Evolutionary conservation across 2,797 vertebrate species (phyloP).

Genomic region (Acropternis orthonyx): DNA sequence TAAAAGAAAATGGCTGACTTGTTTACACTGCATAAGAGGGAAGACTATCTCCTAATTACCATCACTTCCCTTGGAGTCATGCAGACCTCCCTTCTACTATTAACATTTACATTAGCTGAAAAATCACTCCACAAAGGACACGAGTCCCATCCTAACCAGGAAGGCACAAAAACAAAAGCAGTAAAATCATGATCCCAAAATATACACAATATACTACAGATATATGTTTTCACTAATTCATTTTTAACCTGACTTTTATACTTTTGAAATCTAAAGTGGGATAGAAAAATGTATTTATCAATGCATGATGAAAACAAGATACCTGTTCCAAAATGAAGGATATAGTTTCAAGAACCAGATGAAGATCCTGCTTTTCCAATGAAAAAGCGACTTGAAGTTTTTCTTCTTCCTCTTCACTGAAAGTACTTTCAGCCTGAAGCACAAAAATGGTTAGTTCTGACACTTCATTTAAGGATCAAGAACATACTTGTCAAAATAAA

Average conservation of each 20-base stretch:
- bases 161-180: neutral
- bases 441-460: conserved; percentile 9
- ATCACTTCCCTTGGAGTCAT: neutral
- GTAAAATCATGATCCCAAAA: neutral
- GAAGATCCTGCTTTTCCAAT: conserved; percentile 88
- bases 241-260: neutral
- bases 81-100: neutral
- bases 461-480: neutral
- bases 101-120: neutral
- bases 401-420: conserved; percentile 93
- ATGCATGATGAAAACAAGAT: neutral
- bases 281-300: neutral
- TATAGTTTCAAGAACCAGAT: conserved; percentile 87
- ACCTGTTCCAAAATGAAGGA: conserved; percentile 97
- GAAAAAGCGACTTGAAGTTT: conserved; percentile 90
- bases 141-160: neutral
- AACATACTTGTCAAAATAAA: neutral
- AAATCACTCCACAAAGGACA: neutral
- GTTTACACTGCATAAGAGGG: neutral
- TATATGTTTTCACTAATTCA: neutral
- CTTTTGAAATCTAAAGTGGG: neutral
- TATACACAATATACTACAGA: neutral
- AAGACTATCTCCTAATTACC: neutral
- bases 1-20: neutral
- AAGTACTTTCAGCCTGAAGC: conserved; percentile 86